Percentiles rank a stretch among this genome's conserved stretches.
Conservation (phyloP, 2,797 vertebrate genomes). For the Galaxias olidus region DNA sequence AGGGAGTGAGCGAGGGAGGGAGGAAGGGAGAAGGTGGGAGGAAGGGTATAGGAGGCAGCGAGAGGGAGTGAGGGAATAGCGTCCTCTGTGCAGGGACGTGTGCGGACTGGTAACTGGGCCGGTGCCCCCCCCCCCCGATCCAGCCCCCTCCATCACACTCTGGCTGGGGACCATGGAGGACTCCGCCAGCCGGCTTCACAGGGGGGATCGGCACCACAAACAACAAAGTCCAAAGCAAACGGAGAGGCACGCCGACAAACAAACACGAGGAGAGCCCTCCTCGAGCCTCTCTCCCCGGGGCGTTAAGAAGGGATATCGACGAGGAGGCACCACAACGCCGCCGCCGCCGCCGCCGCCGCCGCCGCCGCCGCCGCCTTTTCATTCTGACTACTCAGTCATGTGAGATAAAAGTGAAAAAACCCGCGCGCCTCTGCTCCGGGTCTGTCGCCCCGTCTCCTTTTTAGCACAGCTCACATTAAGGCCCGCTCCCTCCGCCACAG, state of each 20-base stretch:
- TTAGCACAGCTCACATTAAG: slow-evolving; percentile 14
- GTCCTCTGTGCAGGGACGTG: slow-evolving; percentile 43
- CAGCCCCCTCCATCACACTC: slow-evolving; percentile 28
- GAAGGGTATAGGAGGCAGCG: no score
- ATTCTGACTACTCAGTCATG: no score
- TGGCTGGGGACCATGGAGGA: slow-evolving; percentile 48
- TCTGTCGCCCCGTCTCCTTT: slow-evolving; percentile 1
- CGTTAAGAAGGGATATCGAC: not conserved
- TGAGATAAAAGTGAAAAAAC: not conserved
- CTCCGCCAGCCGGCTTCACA: slow-evolving; percentile 27
- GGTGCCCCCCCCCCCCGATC: slow-evolving; percentile 12
- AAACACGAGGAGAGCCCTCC: not conserved
- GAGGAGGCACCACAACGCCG: no score
- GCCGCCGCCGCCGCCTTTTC: no score
- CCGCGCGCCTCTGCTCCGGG: not conserved
- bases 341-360: no score
- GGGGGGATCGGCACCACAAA: slow-evolving; percentile 22
- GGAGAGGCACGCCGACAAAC: slow-evolving; percentile 1
- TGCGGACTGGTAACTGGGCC: slow-evolving; percentile 42
- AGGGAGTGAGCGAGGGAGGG: slow-evolving; percentile 7
- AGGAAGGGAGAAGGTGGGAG: slow-evolving; percentile 31
- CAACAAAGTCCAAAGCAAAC: slow-evolving; percentile 9
- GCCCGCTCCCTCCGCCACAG: slow-evolving; percentile 30
- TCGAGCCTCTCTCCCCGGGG: slow-evolving; percentile 2
- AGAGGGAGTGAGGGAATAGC: slow-evolving; percentile 14